Base-by-base conservation (phyloP, 2,113 vertebrate species). In the Laticauda laticaudata region DNA sequence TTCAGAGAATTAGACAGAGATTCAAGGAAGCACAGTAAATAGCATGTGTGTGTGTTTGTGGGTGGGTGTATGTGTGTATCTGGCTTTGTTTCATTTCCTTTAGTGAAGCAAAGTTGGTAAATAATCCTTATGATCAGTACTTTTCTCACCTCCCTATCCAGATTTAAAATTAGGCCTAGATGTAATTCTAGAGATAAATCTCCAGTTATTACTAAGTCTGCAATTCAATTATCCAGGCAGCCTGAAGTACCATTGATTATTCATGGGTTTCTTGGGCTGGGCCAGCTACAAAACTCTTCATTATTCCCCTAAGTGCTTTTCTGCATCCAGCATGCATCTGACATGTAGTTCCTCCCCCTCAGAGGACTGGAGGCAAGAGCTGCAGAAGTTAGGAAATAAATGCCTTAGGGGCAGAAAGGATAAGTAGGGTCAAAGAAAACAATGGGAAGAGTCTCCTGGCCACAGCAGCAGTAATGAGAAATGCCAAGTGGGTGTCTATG, bases 191-290 rank as follows among this genome's bases (percentile, higher is more conserved):
- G 88, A 94, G 95, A 96, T 97, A 96, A 86, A 92, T 96, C 89
- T 97, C 94, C 89, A 90, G 94, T 96, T 97, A 96, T 96, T 96
- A 94, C 94, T 93, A 92, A 92, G 94, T 97, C 97, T 97, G 96
- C 95, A 96, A 95, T 97, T 97, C 96, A 96, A 94, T 97, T 97
- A 97, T 92, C 90, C 11, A 0, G 93, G 94, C 12, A 97, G 94
- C 95, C 95, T 97, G 91, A 94, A 96, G 95, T 96, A 95, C 93
- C 95, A 97, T 95, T 97, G 97, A 97, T 97, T 97, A 97, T 97
- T 97, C 96, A 97, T 95, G 96, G 96, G 90, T 95, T 95, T 97
- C 94, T 95, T 95, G 94, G 96, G 89, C 54, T 95, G 93, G 95
- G 21, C 91, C 94, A 87, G 89, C 94, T 94, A 92, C 45, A 92